Evolutionary conservation across 2,888 invertebrate species (phyloP), one percentile per base, ranked within the genome.

Genomic region (Xanthia togata): DNA sequence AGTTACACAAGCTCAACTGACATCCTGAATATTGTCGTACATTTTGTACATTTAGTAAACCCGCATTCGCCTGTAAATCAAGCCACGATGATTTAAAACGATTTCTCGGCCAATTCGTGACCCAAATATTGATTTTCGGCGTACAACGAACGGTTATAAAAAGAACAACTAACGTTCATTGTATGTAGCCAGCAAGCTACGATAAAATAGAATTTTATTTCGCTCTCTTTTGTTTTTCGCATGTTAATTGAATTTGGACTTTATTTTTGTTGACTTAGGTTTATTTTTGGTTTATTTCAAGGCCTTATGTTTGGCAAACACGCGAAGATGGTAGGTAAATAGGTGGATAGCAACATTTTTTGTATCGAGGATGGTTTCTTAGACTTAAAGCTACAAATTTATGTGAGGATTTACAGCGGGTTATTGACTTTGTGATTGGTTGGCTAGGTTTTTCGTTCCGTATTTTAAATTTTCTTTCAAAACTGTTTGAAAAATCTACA

Each of bases 41-140:
- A 77, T 65, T 69, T 31, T 17, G 59, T 72, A 26, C 50, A 70
- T 70, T 78, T 9, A 9, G n/a, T 55, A 4, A 20, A 14, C 26
- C 50, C 82, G 82, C 76, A 23, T 11, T 31, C 68, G 68, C 75
- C 75, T 79, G 47, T 78, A 79, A 73, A 72, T 64, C 64, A 77
- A 63, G 41, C 65, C 57, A 44, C 68, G 63, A 77, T 81, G 70
- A 81, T 88, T 83, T 82, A 78, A 88, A 88, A 71, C 76, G 72
- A 82, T 78, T 86, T 71, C 73, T 79, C 73, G 77, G 78, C 71
- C 73, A 59, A 82, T 81, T 87, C 88, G 90, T 90, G 89, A 88
- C 90, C 85, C 68, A 85, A 85, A 87, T 89, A 89, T 90, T 87
- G 87, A 90, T 89, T 88, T 86, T 82, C 53, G 70, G 73, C 69